Base-by-base conservation (phyloP, 2,888 invertebrate species). In the Gasteruption jaculator region DNA sequence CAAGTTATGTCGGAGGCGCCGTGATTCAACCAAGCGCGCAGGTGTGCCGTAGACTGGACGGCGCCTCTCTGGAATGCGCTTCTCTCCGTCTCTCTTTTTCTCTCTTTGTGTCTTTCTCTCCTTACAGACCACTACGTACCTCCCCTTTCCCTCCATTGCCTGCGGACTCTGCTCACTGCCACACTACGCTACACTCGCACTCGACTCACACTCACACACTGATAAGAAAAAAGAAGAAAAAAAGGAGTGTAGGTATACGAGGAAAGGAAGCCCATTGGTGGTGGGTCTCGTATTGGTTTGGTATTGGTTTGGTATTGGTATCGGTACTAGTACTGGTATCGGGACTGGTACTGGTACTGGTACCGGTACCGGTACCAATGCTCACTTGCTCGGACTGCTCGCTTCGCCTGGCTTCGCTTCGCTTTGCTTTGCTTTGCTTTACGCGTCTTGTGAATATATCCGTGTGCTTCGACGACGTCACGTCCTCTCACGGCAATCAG, bases 41-140 rank as follows among this genome's bases (percentile, higher is more conserved):
- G 68, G 68, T 68, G 67, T 68, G 67, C 65, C 63, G 58, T 59
- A 68, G 67, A 68, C 67, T 68, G 59, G 65, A 63, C 64, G 68
- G 68, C 68, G 67, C 68, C 67, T 63, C 66, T 60, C 58, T 60
- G 68, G 67, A 68, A 68, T 68, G 67, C 58, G 47, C 54, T 49
- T 43, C 50, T 50, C 48, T 45, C 46, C 49, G 49, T 53, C 50
- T 41, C 45, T 43, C 46, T 24, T 32, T 39, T 35, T 30, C 41
- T 43, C 46, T 45, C 38, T 36, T 33, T 31, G 30, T 46, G 41
- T 32, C 36, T 36, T 29, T 24, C 21, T 7, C 38, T 21, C 29
- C 8, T n/a, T n/a, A n/a, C 5, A 26, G 20, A 29, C 30, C 40
- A 27, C 50, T 20, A 34, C 35, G 8, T 33, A 10, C 44, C 36